phyloP scores from a whole-genome alignment of 2,797 vertebrate species.

The Holocentrus rufus region DNA sequence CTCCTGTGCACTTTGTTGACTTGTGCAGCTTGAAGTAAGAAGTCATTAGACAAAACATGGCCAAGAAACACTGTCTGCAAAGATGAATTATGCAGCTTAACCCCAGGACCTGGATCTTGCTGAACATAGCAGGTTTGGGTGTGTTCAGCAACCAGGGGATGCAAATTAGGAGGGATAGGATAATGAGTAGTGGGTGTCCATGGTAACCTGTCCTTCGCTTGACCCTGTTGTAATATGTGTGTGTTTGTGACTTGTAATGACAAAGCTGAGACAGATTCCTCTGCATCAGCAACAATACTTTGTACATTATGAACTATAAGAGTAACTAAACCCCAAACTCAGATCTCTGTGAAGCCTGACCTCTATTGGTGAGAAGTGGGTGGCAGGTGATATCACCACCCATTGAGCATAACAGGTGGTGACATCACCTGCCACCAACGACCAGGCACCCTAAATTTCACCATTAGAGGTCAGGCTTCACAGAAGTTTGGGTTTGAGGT shows the following conservation, averaged over 20 bases:
- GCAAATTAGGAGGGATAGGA: constrained; percentile 44
- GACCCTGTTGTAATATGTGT: constrained; percentile 22
- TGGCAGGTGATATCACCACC: neutral
- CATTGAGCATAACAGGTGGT: too few species aligned
- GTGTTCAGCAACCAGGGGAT: constrained; percentile 24
- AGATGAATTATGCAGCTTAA: constrained; percentile 17
- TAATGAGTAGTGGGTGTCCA: constrained; percentile 51
- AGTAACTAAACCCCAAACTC: too few species aligned
- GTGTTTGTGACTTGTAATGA: constrained; percentile 3
- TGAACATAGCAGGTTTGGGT: constrained; percentile 51
- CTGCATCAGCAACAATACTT: neutral
- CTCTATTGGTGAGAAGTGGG: too few species aligned
- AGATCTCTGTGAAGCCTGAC: too few species aligned
- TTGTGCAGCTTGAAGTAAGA: neutral
- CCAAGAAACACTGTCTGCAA: neutral
- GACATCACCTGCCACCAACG: too few species aligned
- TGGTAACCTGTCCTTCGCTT: constrained; percentile 56
- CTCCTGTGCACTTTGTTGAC: neutral
- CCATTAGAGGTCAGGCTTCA: too few species aligned
- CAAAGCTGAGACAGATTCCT: neutral
- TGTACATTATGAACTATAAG: too few species aligned
- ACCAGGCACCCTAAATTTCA: too few species aligned
- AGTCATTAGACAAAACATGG: constrained; percentile 18
- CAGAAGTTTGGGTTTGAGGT: too few species aligned
- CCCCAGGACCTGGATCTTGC: constrained; percentile 37